Conservation (phyloP, 2,888 invertebrate genomes). For the Alloplasta piceator region DNA sequence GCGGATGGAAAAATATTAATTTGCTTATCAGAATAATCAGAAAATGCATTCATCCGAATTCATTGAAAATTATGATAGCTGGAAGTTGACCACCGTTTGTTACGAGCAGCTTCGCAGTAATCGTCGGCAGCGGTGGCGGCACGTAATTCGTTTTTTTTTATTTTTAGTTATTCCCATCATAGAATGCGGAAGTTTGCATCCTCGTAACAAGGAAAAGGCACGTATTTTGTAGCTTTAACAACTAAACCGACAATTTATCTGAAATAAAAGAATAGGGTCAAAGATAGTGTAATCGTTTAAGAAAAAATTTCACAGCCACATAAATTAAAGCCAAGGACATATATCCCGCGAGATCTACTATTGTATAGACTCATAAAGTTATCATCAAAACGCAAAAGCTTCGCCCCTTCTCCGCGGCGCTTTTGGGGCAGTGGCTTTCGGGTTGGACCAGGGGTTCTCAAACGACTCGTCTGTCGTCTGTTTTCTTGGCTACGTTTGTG, state of each 20-base stretch:
- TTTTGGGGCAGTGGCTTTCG: constrained; percentile 64
- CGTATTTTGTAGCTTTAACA: background rate
- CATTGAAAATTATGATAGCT: too few species aligned
- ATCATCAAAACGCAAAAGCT: constrained; percentile 16
- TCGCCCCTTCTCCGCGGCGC: constrained; percentile 12
- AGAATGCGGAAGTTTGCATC: constrained; percentile 3
- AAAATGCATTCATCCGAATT: too few species aligned
- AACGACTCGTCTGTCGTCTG: background rate
- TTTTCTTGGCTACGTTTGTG: constrained; percentile 14
- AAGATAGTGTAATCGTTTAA: too few species aligned
- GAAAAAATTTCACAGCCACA: too few species aligned
- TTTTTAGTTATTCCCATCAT: constrained; percentile 19
- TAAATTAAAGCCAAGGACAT: too few species aligned
- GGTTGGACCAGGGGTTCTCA: constrained; percentile 3
- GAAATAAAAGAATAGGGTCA: too few species aligned
- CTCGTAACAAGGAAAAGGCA: background rate
- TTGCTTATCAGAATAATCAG: too few species aligned
- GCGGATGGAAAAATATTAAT: too few species aligned
- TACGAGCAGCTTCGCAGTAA: constrained; percentile 12
- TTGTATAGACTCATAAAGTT: too few species aligned
- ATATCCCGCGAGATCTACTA: too few species aligned
- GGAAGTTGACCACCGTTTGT: constrained; percentile 47
- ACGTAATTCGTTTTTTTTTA: constrained; percentile 2
- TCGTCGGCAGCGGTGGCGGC: background rate
- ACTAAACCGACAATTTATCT: background rate